Evolutionary conservation across 2,888 invertebrate genomes (phyloP), one percentile per base, ranked within the genome.

Genomic region (Stenoptilia bipunctidactyla): DNA sequence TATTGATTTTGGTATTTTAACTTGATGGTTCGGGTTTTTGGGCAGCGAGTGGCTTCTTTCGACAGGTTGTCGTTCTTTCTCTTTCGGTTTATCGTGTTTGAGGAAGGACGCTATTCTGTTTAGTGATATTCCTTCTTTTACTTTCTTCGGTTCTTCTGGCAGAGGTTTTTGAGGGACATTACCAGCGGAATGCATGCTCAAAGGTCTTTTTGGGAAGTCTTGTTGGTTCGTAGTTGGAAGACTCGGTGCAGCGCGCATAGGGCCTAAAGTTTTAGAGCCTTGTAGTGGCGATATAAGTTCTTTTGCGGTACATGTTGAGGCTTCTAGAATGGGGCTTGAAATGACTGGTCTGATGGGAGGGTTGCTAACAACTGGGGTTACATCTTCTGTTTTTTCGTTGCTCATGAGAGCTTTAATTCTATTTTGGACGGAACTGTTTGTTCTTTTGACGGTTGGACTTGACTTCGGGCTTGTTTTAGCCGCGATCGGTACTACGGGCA

Each of bases 241-340:
- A 0, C 77, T 80, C 0, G 92, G 89, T 0, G 89, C 90, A 0
- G 88, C 73, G 45, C 90, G 72, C 0, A 73, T 52, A 0, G 90
- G 89, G 0, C 88, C 80, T 44, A 88, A 82, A 0, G 88, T 87
- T 40, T 87, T 87, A 0, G 85, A 82, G 1, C 86, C 83, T 56
- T 87, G 85, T 25, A 89, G 72, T 0, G 91, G 89, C 0, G 88
- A 87, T 35, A 90, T 86, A 6, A 92, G 60, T 52, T 92, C 91
- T 55, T 91, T 90, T 0, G 91, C 92, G 0, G 91, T 89, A 50
- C 91, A 92, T 0, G 94, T 94, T 0, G 94, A 94, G 1, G 90
- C 88, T 64, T 93, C 92, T 39, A 94, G 69, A 38, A 93, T 91
- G 0, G 94, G 94, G 46, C 90, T 90, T 5, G 93, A 93, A 49